Evolutionary conservation across 2,113 vertebrate species (phyloP), one percentile per base, ranked within the genome.

Genomic region (Upupa epops): DNA sequence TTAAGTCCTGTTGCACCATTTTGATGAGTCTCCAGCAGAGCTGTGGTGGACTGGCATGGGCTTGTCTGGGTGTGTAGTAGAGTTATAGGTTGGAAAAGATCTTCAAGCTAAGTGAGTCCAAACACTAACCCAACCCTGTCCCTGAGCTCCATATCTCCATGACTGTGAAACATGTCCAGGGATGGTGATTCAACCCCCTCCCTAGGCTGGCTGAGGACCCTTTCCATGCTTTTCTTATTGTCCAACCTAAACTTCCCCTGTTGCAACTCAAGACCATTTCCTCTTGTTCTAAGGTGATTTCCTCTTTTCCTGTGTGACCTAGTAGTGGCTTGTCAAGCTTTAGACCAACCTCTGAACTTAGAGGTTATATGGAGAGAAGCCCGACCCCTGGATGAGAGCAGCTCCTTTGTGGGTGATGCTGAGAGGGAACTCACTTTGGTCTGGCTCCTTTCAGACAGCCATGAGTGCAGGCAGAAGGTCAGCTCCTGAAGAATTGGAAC

Each of bases 1-100:
- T 61, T 32, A 68, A 78, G 13, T 5, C 40, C 37, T 2, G 2
- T 21, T 3, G 1, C 2, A 1, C 14, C 1, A 0, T 61, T 84
- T 65, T 89, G 28, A 11, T 74, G 74, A 25, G 42, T 85, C 71
- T 79, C 79, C 0, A 0, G 36, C 4, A 6, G 46, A 73, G 32
- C 29, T 87, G 20, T 59, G 56, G 58, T 37, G 25, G 70, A 59
- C 87, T 68, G 52, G 52, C 3, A 4, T 49, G 66, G 64, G 46
- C 49, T 73, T 65, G 12, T 45, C 63, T 0, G 2, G 8, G 4
- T 56, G 46, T 79, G 18, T 42, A 42, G 15, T 42, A 42, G 40
- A 42, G 40, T 42, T 42, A 15, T 42, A 42, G 40, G 11, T 42
- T 42, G 40, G 40, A 42, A 42, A 42, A 42, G 40, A 42, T 15